Evolutionary conservation across 2,113 vertebrate species (phyloP).

Genomic region (Campylorhamphus procurvoides): DNA sequence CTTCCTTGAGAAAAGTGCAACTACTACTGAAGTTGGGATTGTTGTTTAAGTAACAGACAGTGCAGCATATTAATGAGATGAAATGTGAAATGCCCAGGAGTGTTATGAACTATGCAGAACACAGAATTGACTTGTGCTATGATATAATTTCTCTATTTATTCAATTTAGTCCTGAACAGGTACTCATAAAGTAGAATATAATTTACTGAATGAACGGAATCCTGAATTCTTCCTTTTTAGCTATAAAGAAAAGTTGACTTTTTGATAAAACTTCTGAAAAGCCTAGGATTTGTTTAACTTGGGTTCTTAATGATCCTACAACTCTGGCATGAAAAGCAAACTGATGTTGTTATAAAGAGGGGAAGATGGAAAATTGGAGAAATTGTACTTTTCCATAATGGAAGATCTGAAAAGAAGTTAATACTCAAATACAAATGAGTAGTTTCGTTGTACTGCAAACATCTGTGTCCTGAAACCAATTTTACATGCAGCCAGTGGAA

Average conservation of each 20-base stretch:
- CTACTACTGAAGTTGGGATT: neutral
- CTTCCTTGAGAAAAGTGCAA: neutral
- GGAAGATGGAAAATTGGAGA: conserved; percentile 18
- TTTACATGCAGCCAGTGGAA: conserved; percentile 46
- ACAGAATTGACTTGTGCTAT: neutral
- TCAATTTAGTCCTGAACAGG: neutral
- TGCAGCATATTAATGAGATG: neutral
- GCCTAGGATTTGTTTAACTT: conserved; percentile 15
- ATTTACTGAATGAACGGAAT: neutral
- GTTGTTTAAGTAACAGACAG: neutral
- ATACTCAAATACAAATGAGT: conserved; percentile 16
- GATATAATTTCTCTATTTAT: neutral
- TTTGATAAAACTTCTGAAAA: conserved; percentile 21
- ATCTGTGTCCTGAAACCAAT: conserved; percentile 54
- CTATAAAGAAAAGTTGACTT: neutral
- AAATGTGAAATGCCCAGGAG: neutral
- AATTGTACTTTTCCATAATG: conserved; percentile 39
- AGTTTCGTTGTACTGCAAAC: conserved; percentile 56
- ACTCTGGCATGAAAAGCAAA: neutral
- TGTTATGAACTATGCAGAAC: neutral
- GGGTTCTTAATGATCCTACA: neutral
- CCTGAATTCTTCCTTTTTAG: neutral
- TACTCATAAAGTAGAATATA: neutral
- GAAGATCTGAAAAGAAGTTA: conserved; percentile 46
- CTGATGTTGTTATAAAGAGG: neutral